Evolutionary conservation across 2,113 vertebrate genomes (phyloP), one percentile per base, ranked within the genome.

Genomic region (Chionomys nivalis): DNA sequence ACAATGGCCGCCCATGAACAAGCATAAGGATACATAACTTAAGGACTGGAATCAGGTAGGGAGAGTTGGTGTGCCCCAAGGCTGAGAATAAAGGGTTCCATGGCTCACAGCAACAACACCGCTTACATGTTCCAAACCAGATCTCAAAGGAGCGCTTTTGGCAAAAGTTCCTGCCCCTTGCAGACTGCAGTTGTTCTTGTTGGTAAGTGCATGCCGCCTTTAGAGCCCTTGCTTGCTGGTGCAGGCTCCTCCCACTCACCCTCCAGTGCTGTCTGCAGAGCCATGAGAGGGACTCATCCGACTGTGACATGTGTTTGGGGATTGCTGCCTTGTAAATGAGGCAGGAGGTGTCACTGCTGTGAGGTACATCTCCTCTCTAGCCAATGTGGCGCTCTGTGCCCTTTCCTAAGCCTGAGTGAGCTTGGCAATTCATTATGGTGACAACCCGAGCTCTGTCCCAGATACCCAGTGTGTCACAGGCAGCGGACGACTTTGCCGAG

Each of bases 401-500:
- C 31, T 3, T 92, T 98, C 95, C 97, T 94, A 93, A 83, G 95
- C 63, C 94, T 78, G 88, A 96, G 97, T 94, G 96, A 97, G 96
- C 94, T 24, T 17, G 0, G 87, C 97, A 55, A 86, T 96, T 96
- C 39, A 5, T 96, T 97, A 72, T 47, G 47, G 28, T 79, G 92
- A 97, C 94, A 98, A 79, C 89, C 88, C n/a, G n/a, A 90, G 96
- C 94, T 31, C 44, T 36, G 96, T 95, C 97, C 94, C 87, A 75
- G 85, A n/a, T 47, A 28, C 0, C 49, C 89, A 94, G 96, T 2
- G 61, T 87, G 65, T 89, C 90, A 3, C n/a, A 72, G 93, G 93
- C 96, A 92, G 91, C 95, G 93, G 93, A 97, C 86, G 92, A 91
- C 96, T 98, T 95, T 76, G 94, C 97, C 76, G 72, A 97, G 97